Evolutionary conservation across 2,113 vertebrate species (phyloP).

Genomic region (Silurus asotus): DNA sequence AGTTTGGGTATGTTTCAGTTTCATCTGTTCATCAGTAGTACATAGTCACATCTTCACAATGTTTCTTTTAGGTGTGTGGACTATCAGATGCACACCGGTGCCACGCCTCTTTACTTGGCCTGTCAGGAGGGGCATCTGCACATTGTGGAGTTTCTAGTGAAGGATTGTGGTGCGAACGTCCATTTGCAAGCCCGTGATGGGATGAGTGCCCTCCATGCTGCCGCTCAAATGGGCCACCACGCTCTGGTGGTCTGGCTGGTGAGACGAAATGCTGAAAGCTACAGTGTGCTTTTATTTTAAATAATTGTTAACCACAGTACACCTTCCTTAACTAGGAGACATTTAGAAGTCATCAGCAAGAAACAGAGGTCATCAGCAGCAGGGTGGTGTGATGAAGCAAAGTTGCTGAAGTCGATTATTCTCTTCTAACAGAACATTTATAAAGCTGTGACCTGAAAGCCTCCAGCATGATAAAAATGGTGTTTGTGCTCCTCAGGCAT

Average conservation of each 20-base stretch:
- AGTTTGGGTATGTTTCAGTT: too few relatives aligned
- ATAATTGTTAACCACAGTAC: not conserved
- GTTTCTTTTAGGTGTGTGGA: conserved; percentile 72
- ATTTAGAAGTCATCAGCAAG: too few relatives aligned
- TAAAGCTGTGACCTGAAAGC: too few relatives aligned
- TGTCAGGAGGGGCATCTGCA: conserved; percentile 84
- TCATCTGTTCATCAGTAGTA: too few relatives aligned
- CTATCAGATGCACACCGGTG: conserved; percentile 70
- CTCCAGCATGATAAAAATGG: not conserved
- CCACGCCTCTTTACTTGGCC: conserved; percentile 83
- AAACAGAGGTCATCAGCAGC: too few relatives aligned
- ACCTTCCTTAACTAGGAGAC: too few relatives aligned
- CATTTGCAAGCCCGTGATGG: conserved; percentile 78
- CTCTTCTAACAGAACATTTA: too few relatives aligned
- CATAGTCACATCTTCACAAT: not conserved
- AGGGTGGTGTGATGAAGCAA: not conserved
- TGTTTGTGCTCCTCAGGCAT: conserved; percentile 65
- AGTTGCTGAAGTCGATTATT: too few relatives aligned
- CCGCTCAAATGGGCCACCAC: conserved; percentile 78
- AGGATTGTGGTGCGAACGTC: conserved; percentile 73
- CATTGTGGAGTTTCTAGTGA: conserved; percentile 78
- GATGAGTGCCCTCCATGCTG: conserved; percentile 82
- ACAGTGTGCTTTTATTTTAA: not conserved
- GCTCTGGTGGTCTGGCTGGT: conserved; percentile 82
- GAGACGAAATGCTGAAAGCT: not conserved